Evolutionary conservation across 2,113 vertebrate genomes (phyloP).

Genomic region (Tachuris rubrigastra): DNA sequence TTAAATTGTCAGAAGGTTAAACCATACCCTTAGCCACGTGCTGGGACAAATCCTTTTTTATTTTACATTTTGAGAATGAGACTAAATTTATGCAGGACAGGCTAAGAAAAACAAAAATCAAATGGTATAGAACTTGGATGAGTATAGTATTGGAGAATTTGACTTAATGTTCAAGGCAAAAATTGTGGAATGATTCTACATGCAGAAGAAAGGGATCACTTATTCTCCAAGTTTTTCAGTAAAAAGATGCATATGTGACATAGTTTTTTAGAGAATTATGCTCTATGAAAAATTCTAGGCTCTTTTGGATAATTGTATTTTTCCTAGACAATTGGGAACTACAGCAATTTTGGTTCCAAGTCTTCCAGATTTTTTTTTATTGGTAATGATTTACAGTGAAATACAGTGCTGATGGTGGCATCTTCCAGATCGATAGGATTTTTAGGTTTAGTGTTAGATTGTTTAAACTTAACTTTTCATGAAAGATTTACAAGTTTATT

Average conservation of each 20-base stretch:
- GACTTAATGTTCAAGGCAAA: background rate
- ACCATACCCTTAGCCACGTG: background rate
- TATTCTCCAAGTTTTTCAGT: background rate
- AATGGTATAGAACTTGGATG: background rate
- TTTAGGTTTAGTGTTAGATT: background rate
- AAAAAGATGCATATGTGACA: slow-evolving; percentile 13
- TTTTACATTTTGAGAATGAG: background rate
- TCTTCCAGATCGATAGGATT: background rate
- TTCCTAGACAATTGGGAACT: slow-evolving; percentile 15
- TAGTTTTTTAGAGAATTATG: background rate
- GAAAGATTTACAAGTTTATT: background rate
- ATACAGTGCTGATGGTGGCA: background rate
- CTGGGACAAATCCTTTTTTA: background rate
- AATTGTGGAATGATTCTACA: background rate
- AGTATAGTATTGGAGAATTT: background rate
- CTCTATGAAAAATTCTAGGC: slow-evolving; percentile 22
- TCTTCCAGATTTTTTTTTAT: background rate
- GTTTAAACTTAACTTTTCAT: background rate
- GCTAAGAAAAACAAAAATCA: background rate
- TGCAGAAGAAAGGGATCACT: background rate
- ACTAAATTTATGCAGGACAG: background rate
- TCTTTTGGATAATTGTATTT: slow-evolving; percentile 17
- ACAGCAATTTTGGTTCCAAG: slow-evolving; percentile 4
- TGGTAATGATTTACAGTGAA: background rate
- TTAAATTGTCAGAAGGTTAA: background rate